phyloP scores from a whole-genome alignment of 1,140 invertebrate genomes.

The Himalopsyche phryganea region DNA sequence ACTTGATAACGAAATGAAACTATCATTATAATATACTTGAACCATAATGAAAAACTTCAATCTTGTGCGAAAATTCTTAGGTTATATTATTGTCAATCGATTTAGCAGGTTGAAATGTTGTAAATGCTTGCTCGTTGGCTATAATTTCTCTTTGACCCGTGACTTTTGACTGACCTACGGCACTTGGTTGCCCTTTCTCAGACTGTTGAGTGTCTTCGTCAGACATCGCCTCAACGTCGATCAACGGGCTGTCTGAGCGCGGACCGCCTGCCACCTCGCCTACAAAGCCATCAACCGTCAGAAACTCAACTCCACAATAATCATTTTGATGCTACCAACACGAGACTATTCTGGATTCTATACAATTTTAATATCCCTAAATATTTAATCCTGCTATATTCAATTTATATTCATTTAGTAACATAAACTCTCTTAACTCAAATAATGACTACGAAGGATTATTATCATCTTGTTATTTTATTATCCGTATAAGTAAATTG shows the following conservation, averaged over 20 bases:
- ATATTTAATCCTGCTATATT: too few species aligned
- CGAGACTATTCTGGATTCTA: slow-evolving; percentile 17
- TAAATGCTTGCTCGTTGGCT: slow-evolving; percentile 17
- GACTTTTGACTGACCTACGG: slow-evolving; percentile 58
- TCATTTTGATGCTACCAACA: slow-evolving; percentile 13
- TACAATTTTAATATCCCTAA: too few species aligned
- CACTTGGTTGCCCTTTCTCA: slow-evolving; percentile 45
- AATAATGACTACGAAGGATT: too few species aligned
- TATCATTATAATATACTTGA: too few species aligned
- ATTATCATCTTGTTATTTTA: too few species aligned
- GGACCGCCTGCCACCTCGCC: slow-evolving; percentile 65
- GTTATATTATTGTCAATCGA: not conserved
- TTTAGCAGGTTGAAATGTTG: slow-evolving; percentile 16
- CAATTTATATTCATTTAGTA: too few species aligned
- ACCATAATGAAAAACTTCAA: too few species aligned
- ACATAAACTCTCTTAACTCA: too few species aligned
- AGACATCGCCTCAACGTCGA: slow-evolving; percentile 73
- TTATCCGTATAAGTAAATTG: too few species aligned
- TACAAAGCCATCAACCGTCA: slow-evolving; percentile 40
- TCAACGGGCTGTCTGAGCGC: slow-evolving; percentile 63
- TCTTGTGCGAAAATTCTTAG: too few species aligned
- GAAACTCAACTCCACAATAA: slow-evolving; percentile 34
- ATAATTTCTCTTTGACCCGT: slow-evolving; percentile 4
- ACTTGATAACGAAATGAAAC: too few species aligned
- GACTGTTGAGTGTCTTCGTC: slow-evolving; percentile 58